A percentile compares a stretch with the other conserved stretches of the same genome.
These are phyloP conservation scores for Entomyzon cyanotis DNA, from an alignment of 2,113 vertebrate genomes.

Conservation along the genomic window DNA sequence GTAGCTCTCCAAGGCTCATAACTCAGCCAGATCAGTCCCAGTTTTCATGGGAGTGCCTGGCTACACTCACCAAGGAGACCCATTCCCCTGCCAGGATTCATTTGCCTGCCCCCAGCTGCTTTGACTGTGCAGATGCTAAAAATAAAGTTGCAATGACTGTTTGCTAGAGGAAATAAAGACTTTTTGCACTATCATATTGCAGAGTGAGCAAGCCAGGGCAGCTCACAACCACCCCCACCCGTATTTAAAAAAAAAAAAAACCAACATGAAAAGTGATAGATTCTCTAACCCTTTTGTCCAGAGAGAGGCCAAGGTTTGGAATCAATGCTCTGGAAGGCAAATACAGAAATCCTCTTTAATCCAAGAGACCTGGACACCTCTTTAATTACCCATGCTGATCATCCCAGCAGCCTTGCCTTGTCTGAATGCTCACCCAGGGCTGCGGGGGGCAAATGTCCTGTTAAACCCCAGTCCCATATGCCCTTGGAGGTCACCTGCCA, in stretches of 20 bases:
- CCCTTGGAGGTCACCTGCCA: neutral
- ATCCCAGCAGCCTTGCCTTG: neutral
- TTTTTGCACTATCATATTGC: neutral
- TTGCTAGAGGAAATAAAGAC: neutral
- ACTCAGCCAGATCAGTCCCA: neutral
- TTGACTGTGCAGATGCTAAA: neutral
- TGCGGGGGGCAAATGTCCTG: accelerated
- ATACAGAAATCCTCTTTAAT: neutral
- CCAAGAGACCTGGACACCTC: neutral
- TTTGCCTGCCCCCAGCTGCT: neutral
- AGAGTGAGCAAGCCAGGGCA: neutral
- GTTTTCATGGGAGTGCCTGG: accelerated
- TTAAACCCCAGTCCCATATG: neutral
- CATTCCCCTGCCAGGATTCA: neutral
- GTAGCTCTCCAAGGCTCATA: neutral
- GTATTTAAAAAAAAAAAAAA: neutral
- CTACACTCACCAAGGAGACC: neutral
- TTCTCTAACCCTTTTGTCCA: neutral
- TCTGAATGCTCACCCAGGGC: neutral
- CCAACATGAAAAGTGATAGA: accelerated
- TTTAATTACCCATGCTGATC: neutral
- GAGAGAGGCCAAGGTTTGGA: neutral
- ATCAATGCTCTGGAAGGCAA: neutral
- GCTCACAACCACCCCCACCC: accelerated
- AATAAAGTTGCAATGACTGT: neutral